A percentile compares a stretch with the other conserved stretches of the same genome.
Conservation (phyloP, 23 tunicate species). For the Styela plicata region DNA sequence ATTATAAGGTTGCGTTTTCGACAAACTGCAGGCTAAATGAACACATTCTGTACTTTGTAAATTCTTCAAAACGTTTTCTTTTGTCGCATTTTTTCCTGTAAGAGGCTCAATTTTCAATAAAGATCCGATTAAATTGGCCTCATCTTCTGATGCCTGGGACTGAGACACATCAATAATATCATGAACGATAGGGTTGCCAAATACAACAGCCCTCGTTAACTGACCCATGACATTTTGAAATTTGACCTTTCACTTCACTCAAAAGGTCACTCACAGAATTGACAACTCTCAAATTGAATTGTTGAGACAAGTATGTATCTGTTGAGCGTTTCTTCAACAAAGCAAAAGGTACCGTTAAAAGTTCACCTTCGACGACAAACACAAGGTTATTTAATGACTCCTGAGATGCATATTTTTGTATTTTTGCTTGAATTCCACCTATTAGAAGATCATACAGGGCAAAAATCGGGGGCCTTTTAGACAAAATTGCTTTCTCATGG, state of each 20-base stretch:
- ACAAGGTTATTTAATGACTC: conserved; percentile 6
- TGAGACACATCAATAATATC: background rate
- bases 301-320: conserved; percentile 48
- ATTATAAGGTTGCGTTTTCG: conserved; percentile 16
- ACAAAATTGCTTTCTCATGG: background rate
- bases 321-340: conserved; percentile 51
- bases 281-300: conserved; percentile 16
- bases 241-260: too few relatives aligned
- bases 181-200: conserved; percentile 28
- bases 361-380: conserved; percentile 38
- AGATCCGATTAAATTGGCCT: conserved; percentile 28
- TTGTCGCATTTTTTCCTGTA: conserved; percentile 33
- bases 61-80: conserved; percentile 21
- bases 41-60: conserved; percentile 31
- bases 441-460: conserved; percentile 40
- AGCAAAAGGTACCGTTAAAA: conserved; percentile 57
- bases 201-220: conserved; percentile 23
- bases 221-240: background rate
- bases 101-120: conserved; percentile 43
- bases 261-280: conserved; percentile 29
- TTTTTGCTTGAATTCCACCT: conserved; percentile 16
- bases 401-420: conserved; percentile 17
- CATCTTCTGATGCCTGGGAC: conserved; percentile 40
- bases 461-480: conserved; percentile 35
- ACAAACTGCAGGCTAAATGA: conserved; percentile 55